Base-by-base conservation (phyloP, 2,113 vertebrate species). In the Perca flavescens region DNA sequence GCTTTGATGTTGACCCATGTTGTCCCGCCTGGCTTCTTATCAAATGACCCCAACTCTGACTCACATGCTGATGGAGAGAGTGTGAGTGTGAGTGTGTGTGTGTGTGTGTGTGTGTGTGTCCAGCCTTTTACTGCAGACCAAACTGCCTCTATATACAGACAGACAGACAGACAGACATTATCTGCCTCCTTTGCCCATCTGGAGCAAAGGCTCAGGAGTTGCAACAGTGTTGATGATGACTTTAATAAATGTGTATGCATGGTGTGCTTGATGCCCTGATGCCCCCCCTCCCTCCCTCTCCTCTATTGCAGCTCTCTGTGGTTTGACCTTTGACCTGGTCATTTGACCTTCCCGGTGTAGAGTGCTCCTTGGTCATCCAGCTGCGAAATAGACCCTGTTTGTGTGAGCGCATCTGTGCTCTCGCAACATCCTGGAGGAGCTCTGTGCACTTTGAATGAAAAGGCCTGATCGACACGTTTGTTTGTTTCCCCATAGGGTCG, bases 301-400 rank as follows among this genome's bases (percentile, higher is more conserved):
- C 77, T 88, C 79, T 77, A 64, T 47, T 82, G 58, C 74, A 34
- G 50, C 49, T 84, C 79, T 92, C 81, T 90, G 80, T 81, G 85
- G 75, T 76, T 66, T 72, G 84, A 92, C 87, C 88, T 92, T 60
- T 86, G 92, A 82, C 87, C 83, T n/a, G 75, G 79, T 77, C 86
- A 77, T 79, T 56, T 88, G 91, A 90, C 92, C 91, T 83, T 77
- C 46, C 54, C 36, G 40, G 75, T 60, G 49, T 62, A 82, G 80
- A 86, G 62, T 6, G 60, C 74, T 89, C 46, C 75, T 89, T 34
- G 88, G 78, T 88, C 87, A 13, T 74, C 89, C 92, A 93, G 93
- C 91, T 91, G 91, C 85, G 82, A 90, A 91, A 88, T 68, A 77
- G 69, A 71, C 64, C 57, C 21, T 60, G 40, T 60, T 47, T 56